Evolutionary conservation across 2,888 invertebrate species (phyloP), one percentile per base, ranked within the genome.

Genomic region (Chrysina gloriosa): DNA sequence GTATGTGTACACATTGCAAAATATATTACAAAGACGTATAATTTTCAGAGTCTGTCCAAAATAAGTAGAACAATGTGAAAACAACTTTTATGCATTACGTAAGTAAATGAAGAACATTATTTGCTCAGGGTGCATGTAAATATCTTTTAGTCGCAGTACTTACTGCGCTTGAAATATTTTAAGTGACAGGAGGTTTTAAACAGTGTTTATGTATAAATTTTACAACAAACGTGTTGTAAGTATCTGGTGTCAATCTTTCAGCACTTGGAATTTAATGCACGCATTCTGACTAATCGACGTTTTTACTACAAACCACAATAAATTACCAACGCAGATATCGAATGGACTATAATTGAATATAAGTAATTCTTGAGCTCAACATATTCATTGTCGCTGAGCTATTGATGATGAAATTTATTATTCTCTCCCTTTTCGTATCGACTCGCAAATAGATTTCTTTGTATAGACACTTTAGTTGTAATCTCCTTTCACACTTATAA

Each of bases 351-450:
- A 52, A 64, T 64, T 64, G 64, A 52, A 64, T 48, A 23, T 36
- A 52, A 36, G 61, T 50, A 48, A 64, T 64, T 2, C 36, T 48
- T 65, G 27, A 45, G 47, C 52, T 47, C 56, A 65, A 56, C 56
- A 65, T 65, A 64, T 65, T 56, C 56, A 65, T 65, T 65, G 34
- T 65, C 36, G 52, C 36, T 64, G 25, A n/a, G 61, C 39, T 16
- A 19, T 64, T 16, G 5, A 19, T 52, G 50, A 25, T 21, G 14
- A 27, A 36, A 64, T 64, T 64, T 64, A 64, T 64, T 21, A 64
- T 27, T 50, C n/a, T 50, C 48, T 23, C n/a, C 2, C n/a, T 36
- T 36, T 36, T 36, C 25, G 48, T 48, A 21, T 19, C 48, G 48
- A 6, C 48, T 48, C 48, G 23, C 23, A 21, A 48, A 48, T 21